Conservation (phyloP, 2,113 vertebrate species). For the Pampusana beccarii region DNA sequence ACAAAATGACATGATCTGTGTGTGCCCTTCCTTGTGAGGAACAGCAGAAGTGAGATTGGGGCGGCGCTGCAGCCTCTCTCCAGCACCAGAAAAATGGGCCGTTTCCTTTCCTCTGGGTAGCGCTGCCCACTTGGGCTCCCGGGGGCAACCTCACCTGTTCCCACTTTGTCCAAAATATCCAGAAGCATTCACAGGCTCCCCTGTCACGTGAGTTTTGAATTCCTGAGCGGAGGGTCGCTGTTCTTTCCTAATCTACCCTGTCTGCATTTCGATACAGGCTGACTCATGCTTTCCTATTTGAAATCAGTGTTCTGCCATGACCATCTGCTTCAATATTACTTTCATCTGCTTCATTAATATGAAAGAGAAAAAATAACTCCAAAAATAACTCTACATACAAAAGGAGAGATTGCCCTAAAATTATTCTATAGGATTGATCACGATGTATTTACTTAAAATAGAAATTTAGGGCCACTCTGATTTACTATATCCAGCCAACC, state of each 20-base stretch:
- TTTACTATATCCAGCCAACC: not conserved
- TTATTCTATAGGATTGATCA: not conserved
- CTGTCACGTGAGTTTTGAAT: not conserved
- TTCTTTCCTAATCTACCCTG: not conserved
- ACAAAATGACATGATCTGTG: not conserved
- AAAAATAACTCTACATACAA: not conserved
- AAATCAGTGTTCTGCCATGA: not conserved
- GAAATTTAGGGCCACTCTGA: not conserved
- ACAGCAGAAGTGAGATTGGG: not conserved
- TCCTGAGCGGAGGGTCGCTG: not conserved
- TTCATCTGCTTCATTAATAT: slow-evolving; percentile 2
- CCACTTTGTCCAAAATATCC: not conserved
- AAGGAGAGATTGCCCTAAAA: not conserved
- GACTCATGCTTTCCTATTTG: not conserved
- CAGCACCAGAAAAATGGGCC: not conserved
- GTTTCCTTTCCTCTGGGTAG: not conserved
- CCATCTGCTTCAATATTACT: slow-evolving; percentile 6
- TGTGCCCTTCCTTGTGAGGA: not conserved
- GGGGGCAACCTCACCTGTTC: not conserved
- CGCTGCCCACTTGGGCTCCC: rapidly evolving
- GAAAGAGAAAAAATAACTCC: not conserved
- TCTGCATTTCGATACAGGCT: not conserved
- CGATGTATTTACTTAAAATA: not conserved
- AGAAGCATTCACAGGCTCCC: not conserved
- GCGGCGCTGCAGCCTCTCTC: not conserved